Evolutionary conservation across 1,140 invertebrate genomes (phyloP).

Genomic region (Asobara japonica): DNA sequence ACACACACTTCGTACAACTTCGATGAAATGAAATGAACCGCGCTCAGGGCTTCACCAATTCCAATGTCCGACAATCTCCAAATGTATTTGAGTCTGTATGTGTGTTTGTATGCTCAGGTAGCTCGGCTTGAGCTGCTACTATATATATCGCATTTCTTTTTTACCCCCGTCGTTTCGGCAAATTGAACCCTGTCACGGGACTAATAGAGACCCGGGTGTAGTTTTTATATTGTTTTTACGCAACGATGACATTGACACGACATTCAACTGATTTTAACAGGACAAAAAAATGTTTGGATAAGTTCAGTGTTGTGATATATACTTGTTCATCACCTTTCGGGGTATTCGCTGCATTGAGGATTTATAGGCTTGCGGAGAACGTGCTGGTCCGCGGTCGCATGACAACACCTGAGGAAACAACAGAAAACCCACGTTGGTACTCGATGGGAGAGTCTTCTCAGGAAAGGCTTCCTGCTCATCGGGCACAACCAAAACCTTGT

Average conservation of each 20-base stretch:
- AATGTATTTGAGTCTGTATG: constrained; percentile 18
- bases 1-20: not conserved
- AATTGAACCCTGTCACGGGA: constrained; percentile 23
- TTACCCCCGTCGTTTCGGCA: constrained; percentile 4
- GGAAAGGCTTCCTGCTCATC: too few relatives aligned
- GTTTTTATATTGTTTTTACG: constrained; percentile 5
- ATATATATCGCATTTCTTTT: constrained; percentile 11
- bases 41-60: not conserved
- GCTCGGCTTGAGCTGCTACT: not conserved
- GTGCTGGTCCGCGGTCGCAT: too few relatives aligned
- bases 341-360: too few relatives aligned
- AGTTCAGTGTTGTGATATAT: too few relatives aligned
- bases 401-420: too few relatives aligned
- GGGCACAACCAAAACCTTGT: too few relatives aligned
- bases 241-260: not conserved
- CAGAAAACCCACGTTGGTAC: too few relatives aligned
- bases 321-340: too few relatives aligned
- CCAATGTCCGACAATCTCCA: constrained; percentile 12
- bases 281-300: too few relatives aligned
- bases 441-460: too few relatives aligned
- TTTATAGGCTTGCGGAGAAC: too few relatives aligned
- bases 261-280: not conserved
- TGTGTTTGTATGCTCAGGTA: constrained; percentile 18
- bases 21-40: constrained; percentile 8
- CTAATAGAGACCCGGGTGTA: constrained; percentile 6